Conservation (phyloP, 2,888 invertebrate genomes). For the Xestia ashworthii region DNA sequence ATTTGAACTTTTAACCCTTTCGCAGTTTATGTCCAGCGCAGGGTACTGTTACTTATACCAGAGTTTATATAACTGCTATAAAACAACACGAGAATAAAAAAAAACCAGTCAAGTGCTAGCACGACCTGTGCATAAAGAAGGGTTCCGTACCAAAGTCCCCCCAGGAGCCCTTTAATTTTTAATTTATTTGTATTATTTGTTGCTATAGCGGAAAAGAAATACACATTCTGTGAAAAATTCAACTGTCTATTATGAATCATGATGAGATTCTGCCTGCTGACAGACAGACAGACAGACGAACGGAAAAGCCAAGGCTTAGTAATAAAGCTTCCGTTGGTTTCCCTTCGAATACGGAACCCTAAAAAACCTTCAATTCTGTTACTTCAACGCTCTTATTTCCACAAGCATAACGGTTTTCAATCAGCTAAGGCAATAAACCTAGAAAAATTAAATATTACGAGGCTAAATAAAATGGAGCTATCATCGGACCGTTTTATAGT, state of each 20-base stretch:
- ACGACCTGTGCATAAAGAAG: no score
- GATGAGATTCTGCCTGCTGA: no score
- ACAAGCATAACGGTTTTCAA: conserved; percentile 47
- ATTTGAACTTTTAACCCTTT: conserved; percentile 58
- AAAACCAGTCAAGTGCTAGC: neutral
- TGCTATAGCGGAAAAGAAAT: no score
- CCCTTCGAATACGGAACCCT: no score
- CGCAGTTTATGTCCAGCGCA: conserved; percentile 52
- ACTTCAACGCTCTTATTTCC: conserved; percentile 41
- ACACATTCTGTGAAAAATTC: no score
- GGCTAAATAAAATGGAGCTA: conserved; percentile 65
- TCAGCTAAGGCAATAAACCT: conserved; percentile 28
- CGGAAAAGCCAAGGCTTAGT: no score
- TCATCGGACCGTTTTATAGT: conserved; percentile 65
- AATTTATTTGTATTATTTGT: no score
- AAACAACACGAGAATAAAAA: conserved; percentile 35
- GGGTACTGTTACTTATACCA: conserved; percentile 42
- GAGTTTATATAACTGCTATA: conserved; percentile 30
- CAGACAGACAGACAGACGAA: no score
- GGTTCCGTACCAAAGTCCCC: no score
- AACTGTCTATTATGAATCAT: no score
- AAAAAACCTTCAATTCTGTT: neutral
- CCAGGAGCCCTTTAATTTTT: no score
- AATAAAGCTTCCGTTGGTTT: no score
- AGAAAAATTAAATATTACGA: conserved; percentile 48